Evolutionary conservation across 2,113 vertebrate genomes (phyloP), one percentile per base, ranked within the genome.

Genomic region (Dinomys branickii): DNA sequence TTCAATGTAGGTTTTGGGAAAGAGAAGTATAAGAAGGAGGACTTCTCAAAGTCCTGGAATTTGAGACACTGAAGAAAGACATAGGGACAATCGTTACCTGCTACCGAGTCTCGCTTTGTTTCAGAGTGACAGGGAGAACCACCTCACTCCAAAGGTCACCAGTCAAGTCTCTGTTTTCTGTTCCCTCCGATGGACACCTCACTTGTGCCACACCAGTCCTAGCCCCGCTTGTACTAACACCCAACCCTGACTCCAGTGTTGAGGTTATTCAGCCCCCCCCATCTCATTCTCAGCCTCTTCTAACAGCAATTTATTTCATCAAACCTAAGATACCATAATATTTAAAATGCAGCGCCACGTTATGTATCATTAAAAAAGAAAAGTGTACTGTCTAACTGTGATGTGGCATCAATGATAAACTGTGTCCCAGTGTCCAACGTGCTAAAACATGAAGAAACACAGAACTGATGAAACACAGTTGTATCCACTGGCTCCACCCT

Each of bases 231-330:
- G 89, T 50, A 30, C 38, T 35, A 7, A 56, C 14, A 19, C 20
- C 13, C 90, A 90, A 7, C 73, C 50, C 14, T 24, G 58, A 94
- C 69, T 54, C 69, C 28, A 14, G 22, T 3, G 10, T 56, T 92
- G 85, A 63, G 33, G 90, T 44, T 26, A 26, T 17, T 47, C 75
- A 52, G 24, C 63, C 12, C 44, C 54, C 41, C 3, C 5, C 38
- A 33, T 81, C 69, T 92, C 47, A 54, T 82, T 13, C 80, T 61
- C 59, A 65, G 54, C 80, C 54, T 84, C 50, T 61, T 28, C 33
- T 73, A 65, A 38, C 24, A 69, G 78, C 24, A 20, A 94, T 35
- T 78, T 93, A 47, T 82, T 90, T 93, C 73, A 58, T 69, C 92
- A 86, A 78, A 50, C 44, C 65, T 71, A 71, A 67, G 86, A 54